A percentile compares a stretch with the other conserved stretches of the same genome.
phyloP scores from a whole-genome alignment of 2,797 vertebrate genomes.

The Yasuhikotakia modesta region DNA sequence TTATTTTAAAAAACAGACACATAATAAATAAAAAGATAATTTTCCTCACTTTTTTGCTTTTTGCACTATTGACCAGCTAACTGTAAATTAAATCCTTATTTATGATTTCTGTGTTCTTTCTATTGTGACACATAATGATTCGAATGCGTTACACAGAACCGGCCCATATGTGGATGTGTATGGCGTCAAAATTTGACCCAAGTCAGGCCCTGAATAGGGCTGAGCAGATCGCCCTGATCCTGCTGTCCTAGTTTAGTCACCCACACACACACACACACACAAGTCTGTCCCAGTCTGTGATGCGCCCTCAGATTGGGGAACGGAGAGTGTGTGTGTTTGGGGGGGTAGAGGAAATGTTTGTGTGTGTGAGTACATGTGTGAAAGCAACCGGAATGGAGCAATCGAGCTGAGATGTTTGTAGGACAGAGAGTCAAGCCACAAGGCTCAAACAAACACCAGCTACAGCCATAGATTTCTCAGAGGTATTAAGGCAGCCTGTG shows the following conservation, averaged over 20 bases:
- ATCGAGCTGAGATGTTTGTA: slow-evolving; percentile 53
- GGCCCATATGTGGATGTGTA: not conserved
- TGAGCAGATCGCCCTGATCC: slow-evolving; percentile 37
- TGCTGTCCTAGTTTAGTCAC: slow-evolving; percentile 57
- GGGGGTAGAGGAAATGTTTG: slow-evolving; percentile 25
- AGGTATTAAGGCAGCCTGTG: slow-evolving; percentile 39
- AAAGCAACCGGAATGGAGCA: slow-evolving; percentile 47
- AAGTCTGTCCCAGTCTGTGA: slow-evolving; percentile 48
- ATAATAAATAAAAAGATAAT: not conserved
- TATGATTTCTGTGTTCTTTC: not conserved
- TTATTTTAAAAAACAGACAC: not conserved
- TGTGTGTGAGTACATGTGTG: slow-evolving; percentile 40
- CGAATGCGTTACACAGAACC: not conserved
- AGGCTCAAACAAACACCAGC: slow-evolving; percentile 33
- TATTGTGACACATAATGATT: not conserved
- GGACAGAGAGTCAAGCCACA: slow-evolving; percentile 49
- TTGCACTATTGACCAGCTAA: not conserved
- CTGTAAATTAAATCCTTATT: not conserved
- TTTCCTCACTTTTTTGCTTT: not conserved
- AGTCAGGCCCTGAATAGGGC: slow-evolving; percentile 4
- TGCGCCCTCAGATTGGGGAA: slow-evolving; percentile 52
- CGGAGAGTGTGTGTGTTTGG: slow-evolving; percentile 14
- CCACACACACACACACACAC: too few species aligned
- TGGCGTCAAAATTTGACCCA: slow-evolving; percentile 2
- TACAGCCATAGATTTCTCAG: slow-evolving; percentile 45